phyloP scores from a whole-genome alignment of 2,888 invertebrate species.

The Nesidiocoris tenuis region DNA sequence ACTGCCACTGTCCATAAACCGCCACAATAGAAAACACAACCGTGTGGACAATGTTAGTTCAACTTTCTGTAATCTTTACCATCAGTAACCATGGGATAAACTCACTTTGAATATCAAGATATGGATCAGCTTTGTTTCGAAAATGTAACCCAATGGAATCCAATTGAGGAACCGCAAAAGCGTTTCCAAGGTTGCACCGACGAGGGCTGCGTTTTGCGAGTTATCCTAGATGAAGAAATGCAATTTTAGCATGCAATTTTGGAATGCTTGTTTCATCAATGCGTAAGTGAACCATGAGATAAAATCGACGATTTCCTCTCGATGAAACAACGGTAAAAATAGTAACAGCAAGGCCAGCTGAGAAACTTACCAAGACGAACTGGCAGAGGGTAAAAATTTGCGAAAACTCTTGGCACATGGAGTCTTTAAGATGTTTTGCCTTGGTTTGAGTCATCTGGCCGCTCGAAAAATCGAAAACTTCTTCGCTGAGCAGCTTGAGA shows the following conservation, averaged over 20 bases:
- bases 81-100: no score
- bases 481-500: constrained; percentile 93
- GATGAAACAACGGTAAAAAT: no score
- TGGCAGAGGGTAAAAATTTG: constrained; percentile 98
- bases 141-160: constrained; percentile 99
- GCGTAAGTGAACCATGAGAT: no score
- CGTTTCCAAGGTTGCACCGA: constrained; percentile 94
- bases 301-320: no score
- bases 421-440: constrained; percentile 97
- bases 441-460: constrained; percentile 99
- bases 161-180: constrained; percentile 95
- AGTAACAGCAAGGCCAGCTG: no score
- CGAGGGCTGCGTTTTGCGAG: constrained; percentile 94
- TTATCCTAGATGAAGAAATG: constrained; percentile 66
- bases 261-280: background rate
- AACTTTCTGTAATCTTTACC: no score
- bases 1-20: no score
- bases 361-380: constrained; percentile 83
- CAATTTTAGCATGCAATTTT: background rate
- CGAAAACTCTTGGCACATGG: constrained; percentile 98
- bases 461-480: constrained; percentile 97
- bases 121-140: constrained; percentile 95
- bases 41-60: no score
- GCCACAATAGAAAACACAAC: no score
- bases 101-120: constrained; percentile 82